Conservation (phyloP, 1,140 invertebrate species). For the Sycophila sp. region DNA sequence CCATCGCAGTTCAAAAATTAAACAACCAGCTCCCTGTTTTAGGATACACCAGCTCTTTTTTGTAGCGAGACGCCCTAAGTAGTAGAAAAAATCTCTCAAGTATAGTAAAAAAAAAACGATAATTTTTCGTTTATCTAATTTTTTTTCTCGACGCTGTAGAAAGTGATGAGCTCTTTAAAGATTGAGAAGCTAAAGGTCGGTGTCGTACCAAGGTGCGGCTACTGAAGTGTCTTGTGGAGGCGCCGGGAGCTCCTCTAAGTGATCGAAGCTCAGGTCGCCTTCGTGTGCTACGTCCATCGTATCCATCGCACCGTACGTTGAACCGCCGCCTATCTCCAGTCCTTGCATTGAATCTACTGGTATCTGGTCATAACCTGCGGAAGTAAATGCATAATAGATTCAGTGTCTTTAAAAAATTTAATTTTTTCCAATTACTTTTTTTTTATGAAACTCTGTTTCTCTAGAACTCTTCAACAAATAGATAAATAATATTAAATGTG, state of each 20-base stretch:
- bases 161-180: no score
- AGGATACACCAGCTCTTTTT: no score
- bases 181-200: constrained; percentile 91
- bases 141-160: no score
- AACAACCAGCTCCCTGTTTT: no score
- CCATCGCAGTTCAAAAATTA: no score
- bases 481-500: constrained; percentile 12
- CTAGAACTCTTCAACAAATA: background rate
- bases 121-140: no score
- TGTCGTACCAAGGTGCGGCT: constrained; percentile 95
- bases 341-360: constrained; percentile 97
- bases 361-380: constrained; percentile 92
- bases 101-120: no score
- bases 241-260: constrained; percentile 83
- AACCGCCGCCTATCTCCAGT: constrained; percentile 84
- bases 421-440: no score
- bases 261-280: constrained; percentile 83
- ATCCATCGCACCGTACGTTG: constrained; percentile 81
- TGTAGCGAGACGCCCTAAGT: no score
- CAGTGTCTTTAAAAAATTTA: background rate
- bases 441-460: no score
- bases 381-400: no score
- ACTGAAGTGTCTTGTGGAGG: constrained; percentile 91
- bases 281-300: constrained; percentile 84
- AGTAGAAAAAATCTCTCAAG: no score